Percentiles rank a stretch among this genome's conserved stretches.
Conservation (phyloP, 2,888 invertebrate species). For the Diplolepis rosae region DNA sequence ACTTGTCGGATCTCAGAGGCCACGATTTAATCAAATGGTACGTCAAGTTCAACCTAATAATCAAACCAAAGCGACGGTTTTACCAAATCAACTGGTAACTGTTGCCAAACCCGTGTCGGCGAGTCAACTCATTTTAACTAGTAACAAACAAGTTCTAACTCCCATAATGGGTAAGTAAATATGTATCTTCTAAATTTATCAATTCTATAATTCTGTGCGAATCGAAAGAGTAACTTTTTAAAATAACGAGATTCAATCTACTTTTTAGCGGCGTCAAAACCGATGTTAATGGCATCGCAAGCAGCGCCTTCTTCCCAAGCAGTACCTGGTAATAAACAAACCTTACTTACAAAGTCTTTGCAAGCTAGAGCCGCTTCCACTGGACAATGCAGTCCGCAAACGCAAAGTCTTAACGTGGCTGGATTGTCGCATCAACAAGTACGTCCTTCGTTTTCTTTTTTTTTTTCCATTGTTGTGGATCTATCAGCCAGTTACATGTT, state of each 20-base stretch:
- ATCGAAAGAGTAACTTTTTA: background rate
- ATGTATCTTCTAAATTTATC: background rate
- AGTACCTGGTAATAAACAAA: slow-evolving; percentile 70
- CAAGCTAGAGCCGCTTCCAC: slow-evolving; percentile 66
- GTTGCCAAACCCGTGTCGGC: slow-evolving; percentile 70
- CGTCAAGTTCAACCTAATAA: slow-evolving; percentile 68
- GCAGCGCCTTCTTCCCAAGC: slow-evolving; percentile 68
- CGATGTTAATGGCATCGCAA: slow-evolving; percentile 70
- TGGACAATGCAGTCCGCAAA: slow-evolving; percentile 68
- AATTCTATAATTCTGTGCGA: too few species aligned
- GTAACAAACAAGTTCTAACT: slow-evolving; percentile 71
- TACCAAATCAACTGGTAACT: slow-evolving; percentile 70
- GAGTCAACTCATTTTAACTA: slow-evolving; percentile 69
- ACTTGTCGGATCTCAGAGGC: slow-evolving; percentile 71
- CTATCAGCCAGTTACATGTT: too few species aligned
- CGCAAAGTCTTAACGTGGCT: slow-evolving; percentile 67
- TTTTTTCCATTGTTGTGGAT: background rate
- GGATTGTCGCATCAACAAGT: slow-evolving; percentile 71
- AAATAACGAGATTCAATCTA: background rate
- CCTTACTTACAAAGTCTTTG: slow-evolving; percentile 69
- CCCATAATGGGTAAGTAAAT: slow-evolving; percentile 69
- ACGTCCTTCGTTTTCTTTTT: slow-evolving; percentile 36
- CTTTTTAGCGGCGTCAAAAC: slow-evolving; percentile 65
- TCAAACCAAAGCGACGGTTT: slow-evolving; percentile 67
- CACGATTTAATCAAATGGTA: slow-evolving; percentile 69